Evolutionary conservation across 1,140 invertebrate species (phyloP), one percentile per base, ranked within the genome.

Genomic region (Subanguina moxae): DNA sequence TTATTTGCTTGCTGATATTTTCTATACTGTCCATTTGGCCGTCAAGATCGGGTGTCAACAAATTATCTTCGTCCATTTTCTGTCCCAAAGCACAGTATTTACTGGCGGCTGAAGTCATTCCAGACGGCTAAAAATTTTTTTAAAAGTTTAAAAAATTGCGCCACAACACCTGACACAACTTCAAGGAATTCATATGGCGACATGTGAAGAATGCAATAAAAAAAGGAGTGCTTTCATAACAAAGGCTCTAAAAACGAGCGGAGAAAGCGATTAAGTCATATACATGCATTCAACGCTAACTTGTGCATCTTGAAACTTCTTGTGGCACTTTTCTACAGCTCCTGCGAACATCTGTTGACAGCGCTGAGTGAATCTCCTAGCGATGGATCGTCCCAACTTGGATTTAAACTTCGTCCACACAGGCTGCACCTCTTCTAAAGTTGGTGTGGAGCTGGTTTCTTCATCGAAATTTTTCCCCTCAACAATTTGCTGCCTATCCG

Each of bases 361-460:
- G 15, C 74, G 73, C 57, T 76, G 67, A 11, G 38, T 56, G 19
- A 72, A 19, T 21, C 74, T 17, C n/a, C 59, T 13, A 13, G 28
- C 57, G 1, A 27, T 57, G 27, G 23, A 25, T 21, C 74, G 67
- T 7, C 64, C 71, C 23, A 77, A 21, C 25, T 74, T 46, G 25
- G 30, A 70, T 21, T 76, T 75, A 30, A 71, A 72, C 30, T 52
- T 61, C 21, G 75, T 73, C 74, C 71, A 73, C 15, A 23, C 30
- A 15, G 52, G 75, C 27, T 28, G 65, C 19, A 25, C 21, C 23
- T 38, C 42, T 11, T 66, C 66, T 9, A 56, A 70, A 23, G 59
- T 27, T 21, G 46, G 1, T 23, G 64, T 21, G 13, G 38, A 13
- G 43, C 28, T 62, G 13, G 25, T 27, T 25, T 25, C 28, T 28